A percentile compares a stretch with the other conserved stretches of the same genome.
These are phyloP conservation scores for Percopsis omiscomaycus DNA, from an alignment of 2,797 vertebrate genomes.

Conservation along the genomic window DNA sequence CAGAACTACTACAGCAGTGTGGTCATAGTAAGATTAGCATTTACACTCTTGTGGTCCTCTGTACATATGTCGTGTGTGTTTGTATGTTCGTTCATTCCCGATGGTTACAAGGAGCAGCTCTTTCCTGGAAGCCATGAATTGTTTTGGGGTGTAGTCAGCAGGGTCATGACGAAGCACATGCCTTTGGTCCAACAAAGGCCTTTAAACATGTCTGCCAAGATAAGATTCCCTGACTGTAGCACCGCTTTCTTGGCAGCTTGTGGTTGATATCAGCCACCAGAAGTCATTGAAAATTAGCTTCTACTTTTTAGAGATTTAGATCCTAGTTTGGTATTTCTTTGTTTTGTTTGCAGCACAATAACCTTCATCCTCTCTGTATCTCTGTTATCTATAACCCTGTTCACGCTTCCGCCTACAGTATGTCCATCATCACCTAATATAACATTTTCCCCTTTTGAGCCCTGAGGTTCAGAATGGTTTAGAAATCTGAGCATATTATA, in stretches of 20 bases:
- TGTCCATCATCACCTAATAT: constrained; percentile 10
- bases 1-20: constrained; percentile 55
- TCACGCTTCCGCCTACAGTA: constrained; percentile 27
- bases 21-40: constrained; percentile 50
- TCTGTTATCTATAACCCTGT: neutral
- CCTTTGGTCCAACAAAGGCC: neutral
- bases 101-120: constrained; percentile 25
- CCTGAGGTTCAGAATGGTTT: constrained; percentile 21
- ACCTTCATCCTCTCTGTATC: constrained; percentile 1
- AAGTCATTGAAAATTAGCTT: constrained; percentile 9
- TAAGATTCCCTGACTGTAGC: constrained; percentile 42
- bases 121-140: constrained; percentile 43
- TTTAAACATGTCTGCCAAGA: constrained; percentile 19
- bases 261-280: constrained; percentile 30
- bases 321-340: constrained; percentile 14
- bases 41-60: constrained; percentile 68
- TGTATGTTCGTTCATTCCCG: constrained; percentile 15
- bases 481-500: constrained; percentile 49
- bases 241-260: constrained; percentile 52
- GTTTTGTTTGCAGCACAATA: constrained; percentile 32
- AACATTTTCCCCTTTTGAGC: constrained; percentile 28
- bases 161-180: constrained; percentile 20
- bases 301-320: too few species aligned
- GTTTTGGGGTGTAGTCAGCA: constrained; percentile 3
- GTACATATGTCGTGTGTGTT: constrained; percentile 46